Evolutionary conservation across 2,113 vertebrate species (phyloP), one percentile per base, ranked within the genome.

Genomic region (Oryzias javanicus): DNA sequence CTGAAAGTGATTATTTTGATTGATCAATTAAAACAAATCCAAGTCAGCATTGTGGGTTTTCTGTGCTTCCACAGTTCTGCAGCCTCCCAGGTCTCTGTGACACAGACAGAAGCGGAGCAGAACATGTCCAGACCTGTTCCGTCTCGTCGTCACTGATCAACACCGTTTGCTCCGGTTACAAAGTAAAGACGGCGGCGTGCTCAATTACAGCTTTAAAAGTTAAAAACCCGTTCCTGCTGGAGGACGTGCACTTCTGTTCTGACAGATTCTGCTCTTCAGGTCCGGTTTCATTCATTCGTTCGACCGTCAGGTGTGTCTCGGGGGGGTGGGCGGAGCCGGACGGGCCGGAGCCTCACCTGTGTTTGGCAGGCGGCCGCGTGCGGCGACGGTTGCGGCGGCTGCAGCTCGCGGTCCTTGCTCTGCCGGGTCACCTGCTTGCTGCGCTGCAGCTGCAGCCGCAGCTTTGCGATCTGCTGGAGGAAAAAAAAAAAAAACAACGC

Each of bases 401-500:
- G 79, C 66, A 88, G 94, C 56, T 97, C 96, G 42, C 94, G 92
- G 72, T 98, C 95, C 88, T 94, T 95, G 79, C 65, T 88, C 82
- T 94, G 94, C 41, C 94, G 92, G 74, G 89, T 91, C 35, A 91
- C 94, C 82, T 96, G 93, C 68, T 98, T 96, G 76, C 93, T 94
- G 66, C 94, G 93, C 72, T 97, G 96, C 14, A 98, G 93, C 74
- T 97, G 95, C 87, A 96, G 94, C 47, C 95, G 90, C 77, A 98
- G 90, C 82, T 98, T 98, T 81, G 95, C 94, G 70, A 98, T 98
- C 95, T 98, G 93, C 90, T 92, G 83, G 15, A 42, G 19, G 16
- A 45, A 49, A 55, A 0, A 27, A 14, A 27, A 14, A 45, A 0
- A 50, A 14, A 18, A 18, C 20, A 53, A 42, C 19, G 2, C 27